Conservation (phyloP, 2,888 invertebrate genomes). For the Conomelus anceps region DNA sequence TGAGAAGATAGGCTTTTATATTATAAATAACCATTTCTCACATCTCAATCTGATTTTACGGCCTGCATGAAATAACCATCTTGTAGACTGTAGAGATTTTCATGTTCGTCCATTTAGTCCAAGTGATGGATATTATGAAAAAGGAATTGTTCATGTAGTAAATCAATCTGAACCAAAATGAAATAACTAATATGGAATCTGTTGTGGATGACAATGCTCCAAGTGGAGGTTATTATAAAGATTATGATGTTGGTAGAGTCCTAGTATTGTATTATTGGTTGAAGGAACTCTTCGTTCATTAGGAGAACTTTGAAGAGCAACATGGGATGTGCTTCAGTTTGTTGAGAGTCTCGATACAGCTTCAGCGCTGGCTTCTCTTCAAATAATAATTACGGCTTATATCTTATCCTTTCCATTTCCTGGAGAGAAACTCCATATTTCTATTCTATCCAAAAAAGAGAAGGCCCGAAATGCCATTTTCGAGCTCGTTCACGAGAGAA, state of each 20-base stretch:
- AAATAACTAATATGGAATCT: too few species aligned
- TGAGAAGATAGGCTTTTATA: too few species aligned
- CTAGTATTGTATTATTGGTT: not conserved
- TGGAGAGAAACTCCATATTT: not conserved
- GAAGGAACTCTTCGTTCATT: not conserved
- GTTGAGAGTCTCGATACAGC: not conserved
- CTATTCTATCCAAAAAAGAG: not conserved
- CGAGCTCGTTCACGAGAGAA: not conserved
- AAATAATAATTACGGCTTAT: not conserved
- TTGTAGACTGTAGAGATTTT: too few species aligned
- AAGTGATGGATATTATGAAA: too few species aligned
- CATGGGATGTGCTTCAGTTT: not conserved
- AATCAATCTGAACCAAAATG: too few species aligned
- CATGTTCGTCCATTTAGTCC: too few species aligned
- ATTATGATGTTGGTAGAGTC: not conserved
- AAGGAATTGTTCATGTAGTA: too few species aligned
- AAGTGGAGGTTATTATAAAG: too few species aligned
- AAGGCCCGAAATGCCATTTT: not conserved
- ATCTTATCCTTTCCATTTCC: not conserved
- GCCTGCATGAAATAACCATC: too few species aligned
- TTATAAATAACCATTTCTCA: too few species aligned
- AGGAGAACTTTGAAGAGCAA: not conserved
- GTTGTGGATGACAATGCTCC: too few species aligned
- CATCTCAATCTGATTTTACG: too few species aligned
- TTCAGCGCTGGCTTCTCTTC: not conserved